phyloP scores from a whole-genome alignment of 2,797 vertebrate species.

The Chrysocyon brachyurus region DNA sequence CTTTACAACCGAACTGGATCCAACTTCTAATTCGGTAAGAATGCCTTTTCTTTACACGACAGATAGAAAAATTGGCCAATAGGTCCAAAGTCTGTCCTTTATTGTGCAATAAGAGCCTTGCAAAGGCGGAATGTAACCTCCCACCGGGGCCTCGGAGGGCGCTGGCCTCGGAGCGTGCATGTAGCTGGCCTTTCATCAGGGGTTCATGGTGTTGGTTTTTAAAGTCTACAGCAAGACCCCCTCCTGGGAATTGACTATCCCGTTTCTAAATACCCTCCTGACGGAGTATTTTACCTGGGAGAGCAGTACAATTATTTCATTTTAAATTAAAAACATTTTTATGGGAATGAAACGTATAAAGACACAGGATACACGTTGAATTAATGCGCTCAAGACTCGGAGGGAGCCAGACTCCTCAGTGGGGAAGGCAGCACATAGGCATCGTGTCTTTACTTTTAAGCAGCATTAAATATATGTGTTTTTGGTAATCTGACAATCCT shows the following conservation, averaged over 20 bases:
- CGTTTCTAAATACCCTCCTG: neutral
- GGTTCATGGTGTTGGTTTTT: neutral
- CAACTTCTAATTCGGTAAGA: neutral
- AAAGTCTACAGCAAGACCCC: neutral
- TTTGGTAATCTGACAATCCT: neutral
- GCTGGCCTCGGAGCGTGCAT: neutral
- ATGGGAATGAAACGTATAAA: neutral
- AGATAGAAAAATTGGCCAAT: neutral
- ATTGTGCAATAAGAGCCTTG: neutral
- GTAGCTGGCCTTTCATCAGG: neutral
- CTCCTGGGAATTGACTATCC: neutral
- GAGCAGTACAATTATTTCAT: neutral
- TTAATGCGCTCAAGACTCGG: neutral
- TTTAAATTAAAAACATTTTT: conserved; percentile 42
- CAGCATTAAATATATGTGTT: neutral
- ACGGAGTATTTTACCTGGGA: neutral
- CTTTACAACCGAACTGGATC: neutral
- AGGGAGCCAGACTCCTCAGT: neutral
- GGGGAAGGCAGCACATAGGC: neutral
- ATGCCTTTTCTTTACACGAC: neutral
- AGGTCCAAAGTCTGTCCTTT: conserved; percentile 42
- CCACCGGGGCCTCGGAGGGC: neutral
- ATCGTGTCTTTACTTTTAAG: neutral
- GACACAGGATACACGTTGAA: neutral
- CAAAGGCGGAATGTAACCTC: no score